A percentile compares a stretch with the other conserved stretches of the same genome.
phyloP scores from a whole-genome alignment of 2,888 invertebrate species.

The Pollenia angustigena region DNA sequence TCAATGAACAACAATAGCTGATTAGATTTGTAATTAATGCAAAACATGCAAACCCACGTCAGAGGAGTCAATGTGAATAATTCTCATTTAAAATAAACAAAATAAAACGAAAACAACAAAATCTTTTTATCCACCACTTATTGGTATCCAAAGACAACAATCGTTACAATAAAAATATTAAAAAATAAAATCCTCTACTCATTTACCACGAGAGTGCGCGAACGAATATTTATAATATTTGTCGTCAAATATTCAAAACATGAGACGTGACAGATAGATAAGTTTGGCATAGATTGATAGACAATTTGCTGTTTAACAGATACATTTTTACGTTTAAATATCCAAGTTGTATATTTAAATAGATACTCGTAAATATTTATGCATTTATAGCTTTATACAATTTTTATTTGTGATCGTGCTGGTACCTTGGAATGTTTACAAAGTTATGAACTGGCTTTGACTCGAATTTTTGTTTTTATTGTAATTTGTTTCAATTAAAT shows the following conservation, averaged over 20 bases:
- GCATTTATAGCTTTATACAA: neutral
- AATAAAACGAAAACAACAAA: neutral
- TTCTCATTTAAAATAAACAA: neutral
- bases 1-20: constrained; percentile 64
- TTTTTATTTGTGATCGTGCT: neutral
- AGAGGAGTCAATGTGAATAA: constrained; percentile 37
- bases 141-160: constrained; percentile 25
- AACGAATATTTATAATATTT: constrained; percentile 11
- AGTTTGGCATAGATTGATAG: constrained; percentile 66
- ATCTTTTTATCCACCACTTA: constrained; percentile 1
- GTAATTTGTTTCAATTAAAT: neutral
- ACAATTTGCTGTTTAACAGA: constrained; percentile 49
- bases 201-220: neutral
- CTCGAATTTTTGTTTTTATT: constrained; percentile 9
- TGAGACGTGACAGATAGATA: constrained; percentile 60
- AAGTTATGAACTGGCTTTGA: constrained; percentile 13
- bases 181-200: neutral
- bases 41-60: constrained; percentile 71
- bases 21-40: constrained; percentile 71
- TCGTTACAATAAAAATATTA: constrained; percentile 23
- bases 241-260: constrained; percentile 33
- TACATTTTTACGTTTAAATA: constrained; percentile 10
- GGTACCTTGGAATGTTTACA: constrained; percentile 47
- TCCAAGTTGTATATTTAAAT: neutral
- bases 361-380: constrained; percentile 6